Evolutionary conservation across 1,140 invertebrate genomes (phyloP), one percentile per base, ranked within the genome.

Genomic region (Hormaphis cornu): DNA sequence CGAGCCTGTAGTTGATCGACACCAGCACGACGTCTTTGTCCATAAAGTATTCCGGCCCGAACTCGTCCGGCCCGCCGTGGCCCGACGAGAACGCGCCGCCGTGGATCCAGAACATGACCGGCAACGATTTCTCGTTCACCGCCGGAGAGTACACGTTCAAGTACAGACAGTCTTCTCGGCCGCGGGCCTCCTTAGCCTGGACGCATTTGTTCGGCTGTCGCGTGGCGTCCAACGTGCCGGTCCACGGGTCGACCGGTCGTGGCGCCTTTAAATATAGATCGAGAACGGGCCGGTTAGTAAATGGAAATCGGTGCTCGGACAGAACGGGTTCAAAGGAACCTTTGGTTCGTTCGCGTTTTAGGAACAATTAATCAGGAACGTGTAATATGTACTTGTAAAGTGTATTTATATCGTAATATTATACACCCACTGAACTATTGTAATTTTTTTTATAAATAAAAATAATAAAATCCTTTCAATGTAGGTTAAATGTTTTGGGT

Each of bases 161-260:
- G 0, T 81, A 78, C 7, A 90, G 78, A 74, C 88, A 89, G 74
- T 90, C 87, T 75, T 90, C 88, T 50, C 79, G 79, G 5, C 78
- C 73, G 76, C 10, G 5, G 0, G 20, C 3, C 0, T 20, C 8
- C 2, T 69, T 35, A 3, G 16, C 74, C 72, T 81, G 80, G 10
- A 76, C 72, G 70, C 79, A 80, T 28, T 77, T 74, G 22, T 79
- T 78, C 33, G 77, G 76, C 44, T 79, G 73, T 70, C 76, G 77
- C 16, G 77, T 78, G 0, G 75, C 79, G 75, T 81, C 77, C 72
- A 76, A 77, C 7, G 79, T 72, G 28, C 77, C 80, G 33, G 77
- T 73, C 81, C 81, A 82, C 16, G 77, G 70, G 46, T 78, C 76
- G 28, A 75, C 74, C 50, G 77, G 75, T 33, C 76, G 71, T 16